These are phyloP conservation scores for Brachyptera risi DNA, from an alignment of 2,888 invertebrate genomes.

Conservation along the genomic window DNA sequence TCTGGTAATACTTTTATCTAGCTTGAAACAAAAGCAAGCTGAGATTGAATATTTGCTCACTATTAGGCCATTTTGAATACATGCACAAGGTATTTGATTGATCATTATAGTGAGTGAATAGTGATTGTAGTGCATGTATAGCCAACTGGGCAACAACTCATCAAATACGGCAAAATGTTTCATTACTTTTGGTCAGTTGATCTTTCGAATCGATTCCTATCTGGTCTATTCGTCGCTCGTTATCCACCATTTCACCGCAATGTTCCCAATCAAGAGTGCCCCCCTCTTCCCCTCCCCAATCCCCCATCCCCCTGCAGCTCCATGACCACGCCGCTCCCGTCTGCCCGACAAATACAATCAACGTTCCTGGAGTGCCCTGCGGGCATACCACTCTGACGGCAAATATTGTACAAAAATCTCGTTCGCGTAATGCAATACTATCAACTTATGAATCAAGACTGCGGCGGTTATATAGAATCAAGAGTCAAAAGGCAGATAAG, in stretches of 20 bases:
- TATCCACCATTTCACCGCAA: conserved; percentile 12
- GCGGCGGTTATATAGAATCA: no score
- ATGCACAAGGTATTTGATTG: no score
- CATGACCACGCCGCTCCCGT: not conserved
- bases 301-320: conserved; percentile 12
- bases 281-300: conserved; percentile 16
- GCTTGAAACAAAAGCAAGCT: no score
- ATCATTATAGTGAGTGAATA: no score
- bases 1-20: no score
- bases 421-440: no score
- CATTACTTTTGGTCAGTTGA: not conserved
- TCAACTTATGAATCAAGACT: no score
- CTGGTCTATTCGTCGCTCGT: conserved; percentile 4
- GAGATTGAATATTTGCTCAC: no score
- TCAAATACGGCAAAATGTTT: not conserved
- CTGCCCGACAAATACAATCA: conserved; percentile 2
- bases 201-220: conserved; percentile 2
- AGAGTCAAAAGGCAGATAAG: no score
- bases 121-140: no score
- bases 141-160: no score
- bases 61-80: no score
- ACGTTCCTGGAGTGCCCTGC: not conserved
- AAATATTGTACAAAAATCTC: conserved; percentile 9
- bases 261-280: conserved; percentile 21
- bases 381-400: not conserved